These are phyloP conservation scores for Etheostoma nigrum DNA, from an alignment of 2,797 vertebrate species.

Conservation along the genomic window DNA sequence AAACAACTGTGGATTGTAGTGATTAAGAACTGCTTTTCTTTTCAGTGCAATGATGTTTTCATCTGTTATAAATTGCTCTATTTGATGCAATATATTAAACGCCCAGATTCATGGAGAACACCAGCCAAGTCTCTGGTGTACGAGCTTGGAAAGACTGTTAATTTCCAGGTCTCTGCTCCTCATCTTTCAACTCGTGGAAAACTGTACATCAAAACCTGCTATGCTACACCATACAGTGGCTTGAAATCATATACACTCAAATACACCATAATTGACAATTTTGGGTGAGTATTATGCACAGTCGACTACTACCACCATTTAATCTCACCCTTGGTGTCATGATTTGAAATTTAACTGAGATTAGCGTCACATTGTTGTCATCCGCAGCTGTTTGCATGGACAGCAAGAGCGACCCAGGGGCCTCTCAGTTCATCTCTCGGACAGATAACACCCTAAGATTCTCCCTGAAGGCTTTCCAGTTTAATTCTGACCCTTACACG, in stretches of 20 bases:
- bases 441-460: slow-evolving; percentile 75
- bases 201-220: slow-evolving; percentile 80
- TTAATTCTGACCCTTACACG: slow-evolving; percentile 68
- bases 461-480: slow-evolving; percentile 82
- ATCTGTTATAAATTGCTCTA: background rate
- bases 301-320: background rate
- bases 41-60: background rate
- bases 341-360: background rate
- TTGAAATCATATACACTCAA: slow-evolving; percentile 38
- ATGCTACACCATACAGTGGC: slow-evolving; percentile 56
- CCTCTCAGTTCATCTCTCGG: slow-evolving; percentile 69
- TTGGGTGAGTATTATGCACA: slow-evolving; percentile 70
- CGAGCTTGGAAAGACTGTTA: slow-evolving; percentile 74
- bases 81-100: background rate
- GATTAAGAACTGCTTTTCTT: background rate
- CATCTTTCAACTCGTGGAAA: slow-evolving; percentile 56
- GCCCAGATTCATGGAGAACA: slow-evolving; percentile 74
- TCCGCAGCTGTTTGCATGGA: slow-evolving; percentile 80
- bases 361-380: background rate
- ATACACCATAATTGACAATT: slow-evolving; percentile 80
- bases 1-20: background rate
- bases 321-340: background rate
- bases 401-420: slow-evolving; percentile 65
- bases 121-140: slow-evolving; percentile 56
- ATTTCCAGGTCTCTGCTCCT: slow-evolving; percentile 77